Conservation (phyloP, 2,797 vertebrate species). For the Bradypodion ventrale region DNA sequence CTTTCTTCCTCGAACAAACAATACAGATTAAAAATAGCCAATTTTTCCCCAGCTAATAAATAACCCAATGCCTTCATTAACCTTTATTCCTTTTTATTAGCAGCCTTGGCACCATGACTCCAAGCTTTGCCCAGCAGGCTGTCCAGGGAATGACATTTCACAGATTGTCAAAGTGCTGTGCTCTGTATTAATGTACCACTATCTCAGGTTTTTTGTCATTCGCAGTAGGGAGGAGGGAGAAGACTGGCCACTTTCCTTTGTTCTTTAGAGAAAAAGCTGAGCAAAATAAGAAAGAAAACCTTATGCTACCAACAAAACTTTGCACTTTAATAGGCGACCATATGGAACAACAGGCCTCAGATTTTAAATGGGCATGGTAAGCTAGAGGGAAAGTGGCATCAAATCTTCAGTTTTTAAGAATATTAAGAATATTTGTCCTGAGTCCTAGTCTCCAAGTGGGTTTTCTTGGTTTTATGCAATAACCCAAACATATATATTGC, state of each 20-base stretch:
- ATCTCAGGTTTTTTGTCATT: conserved; percentile 75
- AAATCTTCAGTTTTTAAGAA: conserved; percentile 6
- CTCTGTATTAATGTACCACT: conserved; percentile 62
- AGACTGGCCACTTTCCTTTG: conserved; percentile 52
- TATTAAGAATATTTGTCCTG: not conserved
- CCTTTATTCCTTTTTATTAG: conserved; percentile 81
- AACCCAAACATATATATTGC: too few species aligned
- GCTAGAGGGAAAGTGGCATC: conserved; percentile 5
- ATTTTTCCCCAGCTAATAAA: conserved; percentile 71
- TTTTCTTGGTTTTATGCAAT: too few species aligned
- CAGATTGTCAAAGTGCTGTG: conserved; percentile 68
- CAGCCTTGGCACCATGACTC: conserved; percentile 64
- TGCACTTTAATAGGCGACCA: conserved; percentile 42
- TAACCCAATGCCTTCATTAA: conserved; percentile 80
- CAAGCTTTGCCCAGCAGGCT: conserved; percentile 75
- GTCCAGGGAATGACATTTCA: conserved; percentile 78
- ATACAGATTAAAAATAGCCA: conserved; percentile 53
- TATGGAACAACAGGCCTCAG: not conserved
- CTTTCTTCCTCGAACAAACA: conserved; percentile 61
- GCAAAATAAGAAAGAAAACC: conserved; percentile 29
- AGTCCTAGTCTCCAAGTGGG: too few species aligned
- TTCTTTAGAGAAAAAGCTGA: conserved; percentile 58
- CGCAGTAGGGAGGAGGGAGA: conserved; percentile 60
- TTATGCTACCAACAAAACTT: conserved; percentile 30
- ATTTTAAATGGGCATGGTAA: conserved; percentile 14